A percentile compares a stretch with the other conserved stretches of the same genome.
These are phyloP conservation scores for Dicerorhinus sumatrensis DNA, from an alignment of 2,113 vertebrate species.

Conservation along the genomic window DNA sequence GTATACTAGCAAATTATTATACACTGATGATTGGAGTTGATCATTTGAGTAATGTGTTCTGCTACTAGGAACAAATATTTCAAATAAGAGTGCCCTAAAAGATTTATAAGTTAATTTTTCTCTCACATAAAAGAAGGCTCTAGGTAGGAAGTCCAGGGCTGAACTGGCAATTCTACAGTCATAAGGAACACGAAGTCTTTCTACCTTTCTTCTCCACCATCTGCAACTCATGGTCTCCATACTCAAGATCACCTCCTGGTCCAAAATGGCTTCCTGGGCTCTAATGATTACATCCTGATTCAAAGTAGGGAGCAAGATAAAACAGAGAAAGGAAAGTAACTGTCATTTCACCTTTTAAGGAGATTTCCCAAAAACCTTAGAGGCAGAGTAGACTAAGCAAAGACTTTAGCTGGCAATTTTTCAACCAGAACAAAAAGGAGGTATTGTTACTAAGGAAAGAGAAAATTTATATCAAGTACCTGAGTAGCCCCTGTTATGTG, in stretches of 20 bases:
- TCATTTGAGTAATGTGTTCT: not conserved
- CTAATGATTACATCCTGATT: constrained; percentile 13
- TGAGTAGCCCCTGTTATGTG: not conserved
- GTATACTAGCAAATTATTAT: constrained; percentile 9
- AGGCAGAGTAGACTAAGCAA: not conserved
- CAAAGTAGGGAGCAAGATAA: not conserved
- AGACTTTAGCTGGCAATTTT: not conserved
- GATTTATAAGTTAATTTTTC: not conserved
- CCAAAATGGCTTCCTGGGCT: not conserved
- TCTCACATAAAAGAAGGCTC: not conserved
- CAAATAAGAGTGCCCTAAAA: not conserved
- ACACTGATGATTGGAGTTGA: not conserved
- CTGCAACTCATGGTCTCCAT: not conserved
- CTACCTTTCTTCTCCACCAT: not conserved
- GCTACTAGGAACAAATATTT: not conserved
- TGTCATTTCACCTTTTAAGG: not conserved
- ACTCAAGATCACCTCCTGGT: not conserved
- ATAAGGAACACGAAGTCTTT: not conserved
- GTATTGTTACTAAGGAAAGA: constrained; percentile 17
- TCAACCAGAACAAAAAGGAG: not conserved
- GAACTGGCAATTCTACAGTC: not conserved
- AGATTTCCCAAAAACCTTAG: not conserved
- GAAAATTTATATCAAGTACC: not conserved
- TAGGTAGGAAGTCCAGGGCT: not conserved
- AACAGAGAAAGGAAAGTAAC: not conserved